Base-by-base conservation (phyloP, 2,113 vertebrate genomes). In the Patagioenas fasciata region DNA sequence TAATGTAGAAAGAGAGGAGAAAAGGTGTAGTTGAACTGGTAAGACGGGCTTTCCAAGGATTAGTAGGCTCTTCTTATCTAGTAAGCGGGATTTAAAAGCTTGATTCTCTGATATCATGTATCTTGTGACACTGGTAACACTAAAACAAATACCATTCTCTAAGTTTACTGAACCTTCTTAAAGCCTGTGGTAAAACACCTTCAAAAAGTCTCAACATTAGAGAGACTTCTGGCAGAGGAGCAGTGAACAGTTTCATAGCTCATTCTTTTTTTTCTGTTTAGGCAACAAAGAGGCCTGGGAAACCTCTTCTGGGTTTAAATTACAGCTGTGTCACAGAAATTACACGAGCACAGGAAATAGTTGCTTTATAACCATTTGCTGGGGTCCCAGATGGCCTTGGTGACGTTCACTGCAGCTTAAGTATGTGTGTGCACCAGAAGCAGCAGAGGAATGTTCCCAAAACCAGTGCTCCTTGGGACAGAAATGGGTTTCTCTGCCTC, bases 261-360 rank as follows among this genome's bases (percentile, higher is more conserved):
- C 10, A 20, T 23, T 28, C 13, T 38, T 94, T 32, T 28, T 77
- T 86, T 85, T 75, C 53, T 71, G 24, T 78, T 84, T 64, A 81
- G 61, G 40, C 70, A 87, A 38, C 0, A 2, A 57, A 83, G 53
- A 66, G n/a, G 73, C 80, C 69, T 95, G 82, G 83, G 83, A 95
- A 94, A 95, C 54, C 44, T 92, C 70, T 89, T 9, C 56, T 67
- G 58, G 5, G n/a, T 26, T 84, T 80, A 93, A 86, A 88, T 90
- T 84, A 91, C 58, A 88, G 56, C 74, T 82, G 72, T 92, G 67
- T 77, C 79, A 83, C 51, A 85, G 72, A 56, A 92, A 47, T 71
- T 6, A 88, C 77, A 82, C 0, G 4, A 78, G 9, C 72, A 92
- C 80, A 84, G 92, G 92, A 94, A 94, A 90, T 18, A 57, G 31